Evolutionary conservation across 2,113 vertebrate genomes (phyloP).

Genomic region (Xenopus tropicalis): UCB_Xtro_10.0 CM004443.2:181022501-181023000

Average conservation of each 20-base stretch:
- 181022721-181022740: not conserved
- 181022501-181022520: no score
- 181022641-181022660: constrained; percentile 6
- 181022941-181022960: no score
- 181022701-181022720: constrained; percentile 1
- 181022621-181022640: constrained; percentile 14
- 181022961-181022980: no score
- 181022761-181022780: not conserved
- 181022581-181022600: not conserved
- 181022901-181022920: no score
- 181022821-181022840: no score
- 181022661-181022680: not conserved
- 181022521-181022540: no score
- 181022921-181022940: no score
- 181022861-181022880: no score
- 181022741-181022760: constrained; percentile 14
- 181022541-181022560: not conserved
- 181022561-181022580: not conserved
- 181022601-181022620: not conserved
- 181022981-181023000: no score
- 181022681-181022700: not conserved
- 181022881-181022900: no score
- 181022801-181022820: no score
- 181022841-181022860: no score
- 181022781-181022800: not conserved